Conservation (phyloP, 2,113 vertebrate species). For the Carlito syrichta region DNA sequence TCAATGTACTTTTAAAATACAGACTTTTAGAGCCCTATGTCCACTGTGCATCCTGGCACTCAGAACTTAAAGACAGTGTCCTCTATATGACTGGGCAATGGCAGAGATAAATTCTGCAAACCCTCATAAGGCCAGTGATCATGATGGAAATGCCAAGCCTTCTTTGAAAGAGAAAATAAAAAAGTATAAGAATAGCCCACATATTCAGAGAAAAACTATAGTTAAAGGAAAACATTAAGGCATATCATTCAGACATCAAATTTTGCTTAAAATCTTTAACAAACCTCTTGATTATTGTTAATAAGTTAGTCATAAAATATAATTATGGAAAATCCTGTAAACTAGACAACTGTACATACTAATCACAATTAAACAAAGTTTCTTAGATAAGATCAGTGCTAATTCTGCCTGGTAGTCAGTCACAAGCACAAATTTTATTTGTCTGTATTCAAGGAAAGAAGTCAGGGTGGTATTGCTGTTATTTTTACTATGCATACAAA, state of each 20-base stretch:
- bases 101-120: neutral
- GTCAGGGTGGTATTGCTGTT: neutral
- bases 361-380: neutral
- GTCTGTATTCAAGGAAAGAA: neutral
- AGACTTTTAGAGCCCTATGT: neutral
- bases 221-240: neutral
- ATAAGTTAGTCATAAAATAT: no score
- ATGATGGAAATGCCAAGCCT: neutral
- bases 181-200: neutral
- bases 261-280: neutral
- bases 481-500: neutral
- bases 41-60: neutral
- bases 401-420: no score
- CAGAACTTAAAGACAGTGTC: neutral
- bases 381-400: neutral
- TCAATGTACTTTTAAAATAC: neutral
- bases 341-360: neutral
- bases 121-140: neutral
- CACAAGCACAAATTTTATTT: neutral
- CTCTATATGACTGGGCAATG: no score
- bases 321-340: neutral
- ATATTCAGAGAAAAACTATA: neutral
- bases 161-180: neutral
- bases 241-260: neutral
- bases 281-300: neutral